These are phyloP conservation scores for Tiphia femorata DNA, from an alignment of 2,888 invertebrate genomes.

Conservation along the genomic window DNA sequence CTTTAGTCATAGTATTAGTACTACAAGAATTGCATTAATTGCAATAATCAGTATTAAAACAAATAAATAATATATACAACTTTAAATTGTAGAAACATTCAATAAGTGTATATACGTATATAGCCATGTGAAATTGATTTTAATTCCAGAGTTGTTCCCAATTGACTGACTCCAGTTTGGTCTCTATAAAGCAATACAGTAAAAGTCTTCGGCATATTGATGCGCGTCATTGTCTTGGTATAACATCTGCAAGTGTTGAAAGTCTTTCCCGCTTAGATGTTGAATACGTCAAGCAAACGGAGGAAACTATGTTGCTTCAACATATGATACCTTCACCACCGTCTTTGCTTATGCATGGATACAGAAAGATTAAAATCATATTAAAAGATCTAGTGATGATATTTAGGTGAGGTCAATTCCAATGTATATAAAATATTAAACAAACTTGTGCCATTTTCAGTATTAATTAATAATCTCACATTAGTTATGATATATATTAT, in stretches of 20 bases:
- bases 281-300: slow-evolving; percentile 41
- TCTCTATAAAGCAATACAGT: slow-evolving; percentile 71
- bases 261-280: slow-evolving; percentile 40
- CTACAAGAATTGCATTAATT: slow-evolving; percentile 5
- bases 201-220: slow-evolving; percentile 73
- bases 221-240: slow-evolving; percentile 72
- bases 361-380: background rate
- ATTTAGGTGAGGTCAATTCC: too few relatives aligned
- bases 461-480: too few relatives aligned
- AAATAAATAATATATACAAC: background rate
- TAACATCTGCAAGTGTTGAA: slow-evolving; percentile 67
- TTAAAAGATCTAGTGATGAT: too few relatives aligned
- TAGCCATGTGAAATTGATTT: slow-evolving; percentile 19
- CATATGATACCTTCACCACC: slow-evolving; percentile 24
- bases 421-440: too few relatives aligned
- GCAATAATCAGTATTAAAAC: background rate
- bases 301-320: slow-evolving; percentile 14
- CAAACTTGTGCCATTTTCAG: too few relatives aligned
- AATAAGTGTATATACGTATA: background rate
- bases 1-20: background rate
- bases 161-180: slow-evolving; percentile 73
- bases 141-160: slow-evolving; percentile 74
- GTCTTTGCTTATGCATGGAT: slow-evolving; percentile 28
- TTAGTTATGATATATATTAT: too few relatives aligned
- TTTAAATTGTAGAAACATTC: background rate